Base-by-base conservation (phyloP, 2,888 invertebrate species). In the Ophonus ardosiacus region DNA sequence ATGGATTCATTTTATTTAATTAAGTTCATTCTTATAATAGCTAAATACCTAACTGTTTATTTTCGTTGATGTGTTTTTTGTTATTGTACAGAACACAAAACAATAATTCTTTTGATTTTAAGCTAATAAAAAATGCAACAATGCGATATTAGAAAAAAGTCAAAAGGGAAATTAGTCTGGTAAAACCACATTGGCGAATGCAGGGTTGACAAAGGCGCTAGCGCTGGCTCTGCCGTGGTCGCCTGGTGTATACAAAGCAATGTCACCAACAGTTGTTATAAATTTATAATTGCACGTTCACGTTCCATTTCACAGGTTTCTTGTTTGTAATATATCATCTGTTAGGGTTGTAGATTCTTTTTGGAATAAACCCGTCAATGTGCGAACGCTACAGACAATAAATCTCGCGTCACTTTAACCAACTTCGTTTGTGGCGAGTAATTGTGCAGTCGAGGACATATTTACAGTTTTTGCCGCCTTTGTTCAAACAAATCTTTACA, bases 201-300 rank as follows among this genome's bases (percentile, higher is more conserved):
- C 5, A 18, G 17, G 21, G 10, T 63, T 38, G 68, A 68, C 68
- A 68, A 68, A 68, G 68, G n/a, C 68, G 17, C 8, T 10, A 1
- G 21, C 21, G 38, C 7, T 8, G 43, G 40, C n/a, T n/a, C n/a
- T n/a, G n/a, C n/a, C n/a, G n/a, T n/a, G n/a, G n/a, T n/a, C n/a
- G n/a, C 68, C 43, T 74, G 43, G 21, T 43, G 40, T 74, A 43
- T 43, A 74, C 71, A 74, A 74, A 74, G 71, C 13, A 74, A 81
- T 43, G 81, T 68, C 81, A 71, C 51, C 15, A n/a, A 1, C 81
- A 81, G 81, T 81, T 81, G 81, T 51, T 81, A 81, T 81, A 81
- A 81, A 81, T 81, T 81, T 81, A 68, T 81, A 81, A 81, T 81
- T 81, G 81, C 71, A 81, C 81, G 81, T 81, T 68, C 71, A 81